Evolutionary conservation across 30 jellyfish, hydroid and myxozoan genomes (phyloP).

Genomic region (Sanderia malayensis): DNA sequence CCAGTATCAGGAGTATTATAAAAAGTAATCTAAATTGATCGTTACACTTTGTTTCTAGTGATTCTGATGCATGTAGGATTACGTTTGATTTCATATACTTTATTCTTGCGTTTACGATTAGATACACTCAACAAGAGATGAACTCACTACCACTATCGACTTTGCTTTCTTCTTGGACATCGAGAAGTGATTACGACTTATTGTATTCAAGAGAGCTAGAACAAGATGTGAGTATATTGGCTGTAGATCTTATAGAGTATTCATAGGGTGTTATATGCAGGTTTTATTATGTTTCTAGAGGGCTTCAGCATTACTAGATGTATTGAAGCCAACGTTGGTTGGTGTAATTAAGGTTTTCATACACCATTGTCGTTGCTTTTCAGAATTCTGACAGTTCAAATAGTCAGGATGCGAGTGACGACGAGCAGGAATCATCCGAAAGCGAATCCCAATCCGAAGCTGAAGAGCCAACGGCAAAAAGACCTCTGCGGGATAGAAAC

Average conservation of each 20-base stretch:
- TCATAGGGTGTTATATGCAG: no score
- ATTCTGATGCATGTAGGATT: no score
- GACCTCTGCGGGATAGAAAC: conserved; percentile 27
- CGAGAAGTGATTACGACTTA: conserved; percentile 2
- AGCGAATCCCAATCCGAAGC: conserved; percentile 33
- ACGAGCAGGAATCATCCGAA: conserved; percentile 40
- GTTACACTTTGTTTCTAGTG: no score
- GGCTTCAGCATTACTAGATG: no score
- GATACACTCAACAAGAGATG: conserved; percentile 75
- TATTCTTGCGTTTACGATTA: no score
- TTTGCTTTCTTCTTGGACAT: conserved; percentile 27
- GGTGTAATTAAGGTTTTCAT: no score
- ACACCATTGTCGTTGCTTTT: no score
- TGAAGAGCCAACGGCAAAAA: conserved; percentile 50
- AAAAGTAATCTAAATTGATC: no score
- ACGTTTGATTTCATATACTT: no score
- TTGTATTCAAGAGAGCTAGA: conserved; percentile 8
- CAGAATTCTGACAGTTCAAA: conserved; percentile 55
- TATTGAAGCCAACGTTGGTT: no score
- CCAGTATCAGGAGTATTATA: conserved; percentile 83
- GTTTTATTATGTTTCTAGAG: no score
- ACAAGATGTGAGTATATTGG: conserved; percentile 35
- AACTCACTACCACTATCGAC: conserved; percentile 65
- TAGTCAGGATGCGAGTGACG: conserved; percentile 58
- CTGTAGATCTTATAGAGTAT: no score